Percentiles rank a stretch among this genome's conserved stretches.
phyloP scores from a whole-genome alignment of 2,888 invertebrate species.

The Empis livida region DNA sequence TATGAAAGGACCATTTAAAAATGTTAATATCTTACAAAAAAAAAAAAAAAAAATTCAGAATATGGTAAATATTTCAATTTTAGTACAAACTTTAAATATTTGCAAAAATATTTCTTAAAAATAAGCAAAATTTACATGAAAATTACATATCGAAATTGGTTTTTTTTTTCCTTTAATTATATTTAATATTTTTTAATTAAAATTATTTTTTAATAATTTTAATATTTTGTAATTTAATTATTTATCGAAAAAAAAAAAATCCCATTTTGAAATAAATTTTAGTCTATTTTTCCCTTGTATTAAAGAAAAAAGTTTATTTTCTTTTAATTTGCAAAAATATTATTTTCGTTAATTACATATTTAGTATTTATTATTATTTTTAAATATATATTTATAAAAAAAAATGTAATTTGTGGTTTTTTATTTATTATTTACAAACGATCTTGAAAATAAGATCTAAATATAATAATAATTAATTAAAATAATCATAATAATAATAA shows the following conservation, averaged over 20 bases:
- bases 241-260: background rate
- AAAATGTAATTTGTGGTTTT: constrained; percentile 6
- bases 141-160: no score
- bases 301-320: constrained; percentile 1
- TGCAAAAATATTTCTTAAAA: no score
- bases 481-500: background rate
- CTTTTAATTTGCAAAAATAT: background rate
- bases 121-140: no score
- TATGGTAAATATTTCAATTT: no score
- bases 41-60: no score
- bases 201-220: no score
- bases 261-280: background rate
- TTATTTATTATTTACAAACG: constrained; percentile 15
- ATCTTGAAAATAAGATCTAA: constrained; percentile 21
- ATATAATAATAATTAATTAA: constrained; percentile 2
- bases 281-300: background rate
- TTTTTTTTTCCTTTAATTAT: no score
- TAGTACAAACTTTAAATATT: no score
- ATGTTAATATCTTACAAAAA: no score
- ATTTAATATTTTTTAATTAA: no score
- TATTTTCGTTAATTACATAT: constrained; percentile 11
- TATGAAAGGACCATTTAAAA: no score
- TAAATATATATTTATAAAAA: constrained; percentile 4
- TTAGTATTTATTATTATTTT: constrained; percentile 13
- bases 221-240: no score